Conservation (phyloP, 2,797 vertebrate species). For the Graptemys geographica region DNA sequence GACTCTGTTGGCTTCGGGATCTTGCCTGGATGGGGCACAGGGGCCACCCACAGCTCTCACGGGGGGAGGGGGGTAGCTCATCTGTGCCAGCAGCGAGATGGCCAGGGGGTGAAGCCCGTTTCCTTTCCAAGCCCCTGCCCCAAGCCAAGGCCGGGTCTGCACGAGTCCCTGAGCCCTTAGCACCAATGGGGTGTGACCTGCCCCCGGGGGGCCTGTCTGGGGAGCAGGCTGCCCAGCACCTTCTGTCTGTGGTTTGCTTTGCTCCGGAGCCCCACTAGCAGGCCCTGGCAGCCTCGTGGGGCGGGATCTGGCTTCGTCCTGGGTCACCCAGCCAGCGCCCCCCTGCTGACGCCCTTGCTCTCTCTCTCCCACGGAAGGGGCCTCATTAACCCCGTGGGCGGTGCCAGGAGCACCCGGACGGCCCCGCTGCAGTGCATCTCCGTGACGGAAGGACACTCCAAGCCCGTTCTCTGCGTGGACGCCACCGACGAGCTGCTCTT, state of each 20-base stretch:
- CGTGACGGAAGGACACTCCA: constrained; percentile 96
- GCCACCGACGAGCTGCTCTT: constrained; percentile 97
- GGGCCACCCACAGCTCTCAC: too few relatives aligned
- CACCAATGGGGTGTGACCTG: not conserved
- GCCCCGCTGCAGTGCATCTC: constrained; percentile 95
- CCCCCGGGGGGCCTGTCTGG: not conserved
- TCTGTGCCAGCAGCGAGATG: too few relatives aligned
- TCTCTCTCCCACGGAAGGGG: constrained; percentile 86
- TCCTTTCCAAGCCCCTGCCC: not conserved
- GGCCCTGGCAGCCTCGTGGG: too few relatives aligned
- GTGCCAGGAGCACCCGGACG: constrained; percentile 91
- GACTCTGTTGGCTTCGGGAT: too few relatives aligned
- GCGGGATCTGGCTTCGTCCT: not conserved
- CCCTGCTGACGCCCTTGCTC: not conserved
- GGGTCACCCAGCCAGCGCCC: not conserved
- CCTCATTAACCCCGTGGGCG: constrained; percentile 92
- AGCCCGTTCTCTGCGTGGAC: constrained; percentile 96
- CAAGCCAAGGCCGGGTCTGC: not conserved
- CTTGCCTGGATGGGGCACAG: too few relatives aligned
- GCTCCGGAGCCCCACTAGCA: too few relatives aligned
- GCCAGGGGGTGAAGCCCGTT: not conserved
- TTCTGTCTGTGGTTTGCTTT: too few relatives aligned
- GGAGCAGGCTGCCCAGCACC: too few relatives aligned
- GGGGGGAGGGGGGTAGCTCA: too few relatives aligned
- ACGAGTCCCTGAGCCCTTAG: not conserved